Evolutionary conservation across 1,140 invertebrate genomes (phyloP).

Genomic region (Drosophila navojoa): DNA sequence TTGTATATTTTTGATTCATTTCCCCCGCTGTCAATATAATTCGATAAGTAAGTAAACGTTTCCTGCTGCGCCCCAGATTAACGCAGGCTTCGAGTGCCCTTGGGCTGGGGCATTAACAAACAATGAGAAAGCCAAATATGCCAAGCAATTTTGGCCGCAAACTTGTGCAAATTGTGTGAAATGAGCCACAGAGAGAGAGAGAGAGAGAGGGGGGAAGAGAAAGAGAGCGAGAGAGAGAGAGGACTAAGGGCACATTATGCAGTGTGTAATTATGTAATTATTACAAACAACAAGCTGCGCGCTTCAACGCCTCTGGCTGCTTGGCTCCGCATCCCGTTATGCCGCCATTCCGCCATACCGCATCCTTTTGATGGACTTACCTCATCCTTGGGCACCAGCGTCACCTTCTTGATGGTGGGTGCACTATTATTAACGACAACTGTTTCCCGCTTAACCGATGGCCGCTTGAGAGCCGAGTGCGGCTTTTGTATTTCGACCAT

Average conservation of each 20-base stretch:
- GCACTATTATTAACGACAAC: constrained; percentile 83
- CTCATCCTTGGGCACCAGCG: constrained; percentile 82
- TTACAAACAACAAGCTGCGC: constrained; percentile 14
- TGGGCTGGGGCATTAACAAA: not conserved
- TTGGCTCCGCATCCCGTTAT: not conserved
- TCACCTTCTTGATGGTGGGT: constrained; percentile 81
- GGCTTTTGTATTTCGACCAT: constrained; percentile 84
- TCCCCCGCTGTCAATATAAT: too few species aligned
- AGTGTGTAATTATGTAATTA: constrained; percentile 41
- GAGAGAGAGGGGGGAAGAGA: not conserved
- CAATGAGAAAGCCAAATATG: not conserved
- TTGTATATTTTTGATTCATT: too few species aligned
- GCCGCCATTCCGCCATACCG: too few species aligned
- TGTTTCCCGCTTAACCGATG: constrained; percentile 81
- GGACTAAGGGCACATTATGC: constrained; percentile 24
- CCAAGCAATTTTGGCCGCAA: constrained; percentile 7
- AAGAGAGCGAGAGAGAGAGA: not conserved
- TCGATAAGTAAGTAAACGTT: too few species aligned
- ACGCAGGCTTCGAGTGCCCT: not conserved
- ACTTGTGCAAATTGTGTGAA: constrained; percentile 28
- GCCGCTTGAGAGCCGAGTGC: constrained; percentile 76
- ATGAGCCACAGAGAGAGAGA: not conserved
- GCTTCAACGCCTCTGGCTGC: too few species aligned
- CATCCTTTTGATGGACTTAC: constrained; percentile 46
- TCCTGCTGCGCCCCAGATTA: too few species aligned